These are phyloP conservation scores for Halyomorpha halys DNA, from an alignment of 1,140 invertebrate genomes.

Conservation along the genomic window DNA sequence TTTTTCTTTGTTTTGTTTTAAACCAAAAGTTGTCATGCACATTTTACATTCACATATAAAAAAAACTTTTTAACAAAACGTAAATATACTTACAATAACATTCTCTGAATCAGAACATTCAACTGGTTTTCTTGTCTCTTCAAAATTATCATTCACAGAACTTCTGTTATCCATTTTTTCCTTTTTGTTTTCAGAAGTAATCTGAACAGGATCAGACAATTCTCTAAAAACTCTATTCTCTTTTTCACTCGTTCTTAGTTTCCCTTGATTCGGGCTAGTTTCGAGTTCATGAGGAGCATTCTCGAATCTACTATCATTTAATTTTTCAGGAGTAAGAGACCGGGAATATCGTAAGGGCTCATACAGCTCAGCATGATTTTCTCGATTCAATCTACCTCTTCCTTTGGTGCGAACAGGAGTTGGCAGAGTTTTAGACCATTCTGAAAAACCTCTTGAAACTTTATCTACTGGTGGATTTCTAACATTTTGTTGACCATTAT, in stretches of 20 bases:
- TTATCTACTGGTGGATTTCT: not conserved
- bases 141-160: not conserved
- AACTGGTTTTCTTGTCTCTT: not conserved
- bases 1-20: too few relatives aligned
- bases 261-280: too few relatives aligned
- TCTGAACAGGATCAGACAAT: not conserved
- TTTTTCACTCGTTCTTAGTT: not conserved
- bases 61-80: not conserved
- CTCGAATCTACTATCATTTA: not conserved
- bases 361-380: not conserved
- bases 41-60: too few relatives aligned
- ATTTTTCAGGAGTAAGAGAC: slow-evolving; percentile 2
- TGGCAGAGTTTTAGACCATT: slow-evolving; percentile 10
- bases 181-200: not conserved
- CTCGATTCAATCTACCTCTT: slow-evolving; percentile 5
- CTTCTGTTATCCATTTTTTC: not conserved
- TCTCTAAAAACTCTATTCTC: not conserved
- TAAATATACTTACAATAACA: slow-evolving; percentile 12
- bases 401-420: not conserved
- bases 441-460: not conserved
- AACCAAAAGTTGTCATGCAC: too few relatives aligned
- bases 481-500: not conserved
- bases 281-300: slow-evolving; percentile 1
- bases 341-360: slow-evolving; percentile 4
- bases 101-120: slow-evolving; percentile 7